Percentiles rank a stretch among this genome's conserved stretches.
Conservation (phyloP, 2,113 vertebrate genomes). For the Nycticebus coucang region DNA sequence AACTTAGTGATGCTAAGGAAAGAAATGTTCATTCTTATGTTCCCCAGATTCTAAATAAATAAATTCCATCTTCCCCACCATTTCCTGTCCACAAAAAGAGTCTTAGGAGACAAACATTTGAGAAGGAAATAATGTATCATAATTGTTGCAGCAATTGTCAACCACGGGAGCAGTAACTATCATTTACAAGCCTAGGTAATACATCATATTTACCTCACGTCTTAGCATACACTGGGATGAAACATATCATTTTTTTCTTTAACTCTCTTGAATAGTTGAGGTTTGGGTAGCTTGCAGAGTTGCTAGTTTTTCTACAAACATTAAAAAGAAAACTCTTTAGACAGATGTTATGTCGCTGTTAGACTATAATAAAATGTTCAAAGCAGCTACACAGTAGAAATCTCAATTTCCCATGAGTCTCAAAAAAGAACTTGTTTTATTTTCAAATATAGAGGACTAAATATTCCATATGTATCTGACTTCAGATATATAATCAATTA, state of each 20-base stretch:
- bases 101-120: neutral
- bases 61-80: too few relatives aligned
- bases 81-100: neutral
- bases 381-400: conserved; percentile 46
- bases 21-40: conserved; percentile 60
- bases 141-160: accelerated
- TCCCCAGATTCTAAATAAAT: neutral
- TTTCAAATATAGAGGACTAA: neutral
- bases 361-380: conserved; percentile 49
- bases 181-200: neutral
- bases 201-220: neutral
- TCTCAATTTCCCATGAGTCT: conserved; percentile 59
- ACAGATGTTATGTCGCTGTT: conserved; percentile 16
- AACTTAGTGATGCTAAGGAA: conserved; percentile 76
- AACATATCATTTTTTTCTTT: neutral
- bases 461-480: neutral
- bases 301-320: neutral
- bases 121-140: neutral
- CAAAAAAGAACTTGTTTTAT: neutral
- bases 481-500: conserved; percentile 65
- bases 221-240: neutral
- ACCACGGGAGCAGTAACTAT: neutral
- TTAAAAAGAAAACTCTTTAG: neutral
- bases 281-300: neutral
- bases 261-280: neutral